Evolutionary conservation across 2,888 invertebrate genomes (phyloP).

Genomic region (Neoitamus cyanurus): DNA sequence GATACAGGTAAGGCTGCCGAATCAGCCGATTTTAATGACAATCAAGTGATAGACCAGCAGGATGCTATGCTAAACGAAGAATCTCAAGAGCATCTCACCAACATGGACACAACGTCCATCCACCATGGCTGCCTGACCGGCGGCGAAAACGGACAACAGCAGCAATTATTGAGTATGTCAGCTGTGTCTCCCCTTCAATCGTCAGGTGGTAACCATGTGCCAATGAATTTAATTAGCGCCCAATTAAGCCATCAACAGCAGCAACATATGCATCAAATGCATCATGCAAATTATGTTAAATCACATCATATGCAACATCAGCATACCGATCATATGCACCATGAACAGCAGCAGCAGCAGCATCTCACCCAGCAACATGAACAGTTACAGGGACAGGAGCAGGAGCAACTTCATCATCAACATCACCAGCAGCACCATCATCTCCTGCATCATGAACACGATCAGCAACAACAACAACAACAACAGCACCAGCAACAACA

Average conservation of each 20-base stretch:
- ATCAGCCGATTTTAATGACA: constrained; percentile 7
- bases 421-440: constrained; percentile 44
- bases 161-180: neutral
- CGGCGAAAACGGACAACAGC: neutral
- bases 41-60: constrained; percentile 14
- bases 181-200: neutral
- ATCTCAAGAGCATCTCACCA: neutral
- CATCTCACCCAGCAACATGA: constrained; percentile 51
- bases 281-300: constrained; percentile 44
- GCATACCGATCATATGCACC: neutral
- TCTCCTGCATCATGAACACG: too few relatives aligned
- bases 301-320: constrained; percentile 18
- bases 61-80: neutral
- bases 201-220: constrained; percentile 13
- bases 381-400: constrained; percentile 48
- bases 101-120: neutral
- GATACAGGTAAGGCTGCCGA: constrained; percentile 27
- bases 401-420: constrained; percentile 41
- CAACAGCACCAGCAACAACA: constrained; percentile 49
- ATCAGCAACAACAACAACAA: constrained; percentile 30
- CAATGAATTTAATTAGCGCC: constrained; percentile 30
- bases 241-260: constrained; percentile 23
- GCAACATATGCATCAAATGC: constrained; percentile 48
- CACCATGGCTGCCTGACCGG: neutral
- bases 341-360: constrained; percentile 38